Evolutionary conservation across 2,888 invertebrate genomes (phyloP), one percentile per base, ranked within the genome.

Genomic region (Tetragonisca angustula): DNA sequence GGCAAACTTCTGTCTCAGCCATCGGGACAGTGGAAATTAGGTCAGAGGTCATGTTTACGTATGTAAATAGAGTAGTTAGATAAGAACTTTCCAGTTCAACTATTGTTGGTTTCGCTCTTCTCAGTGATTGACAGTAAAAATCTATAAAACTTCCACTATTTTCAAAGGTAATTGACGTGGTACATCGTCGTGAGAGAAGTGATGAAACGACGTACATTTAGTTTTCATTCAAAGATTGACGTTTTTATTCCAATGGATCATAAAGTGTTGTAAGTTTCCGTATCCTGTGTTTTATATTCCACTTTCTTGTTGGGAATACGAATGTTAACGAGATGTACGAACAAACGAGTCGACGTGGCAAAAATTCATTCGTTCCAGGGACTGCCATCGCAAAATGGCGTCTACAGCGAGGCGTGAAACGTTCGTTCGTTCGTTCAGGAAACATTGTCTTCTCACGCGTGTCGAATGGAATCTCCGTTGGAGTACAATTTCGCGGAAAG

Each of bases 401-500:
- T 9, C 43, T n/a, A 56, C 19, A 50, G 19, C n/a, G 59, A 43
- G 9, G 62, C 54, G 79, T 9, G 27, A 64, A 43, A 52, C 56
- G 62, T 56, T 43, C 36, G 24, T 19, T 21, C 52, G 50, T 19
- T 21, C 52, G 50, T n/a, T 11, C 43, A 43, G 5, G 4, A 43
- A 54, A 19, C 43, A 5, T 32, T 49, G 64, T 49, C 69, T 32
- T 79, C 32, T 17, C 27, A 15, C 54, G 59, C 32, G n/a, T 49
- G 43, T 27, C 49, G 50, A 75, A 70, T 65, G 67, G 43, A 64
- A 67, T 67, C 70, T 67, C 75, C 54, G 27, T n/a, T 27, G 36
- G 32, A 5, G 71, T 36, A 43, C 52, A 68, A 36, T 67, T 80
- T 59, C 75, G 65, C 15, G 65, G 21, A 27, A 27, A 61, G 65